Evolutionary conservation across 2,113 vertebrate genomes (phyloP), one percentile per base, ranked within the genome.

Genomic region (western clawed frog (Xenopus tropicalis)): DNA sequence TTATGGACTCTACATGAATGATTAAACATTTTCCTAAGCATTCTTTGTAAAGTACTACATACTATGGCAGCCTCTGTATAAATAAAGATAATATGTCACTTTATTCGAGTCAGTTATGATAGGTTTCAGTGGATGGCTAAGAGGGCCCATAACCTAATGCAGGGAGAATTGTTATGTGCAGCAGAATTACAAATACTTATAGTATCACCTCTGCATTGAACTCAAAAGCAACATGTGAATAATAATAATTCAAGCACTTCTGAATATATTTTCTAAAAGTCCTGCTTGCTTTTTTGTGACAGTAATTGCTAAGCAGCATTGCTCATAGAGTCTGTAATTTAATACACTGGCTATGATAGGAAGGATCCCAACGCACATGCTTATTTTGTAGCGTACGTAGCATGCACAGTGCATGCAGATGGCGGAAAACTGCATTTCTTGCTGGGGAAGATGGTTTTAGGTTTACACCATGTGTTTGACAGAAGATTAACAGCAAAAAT

Each of bases 401-500:
- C 58, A 76, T 56, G 57, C 66, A 68, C 25, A 1, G 46, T 21
- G 48, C 46, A 76, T 69, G 73, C 73, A 76, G 66, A 76, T 76
- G 46, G 25, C 37, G 44, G 58, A 54, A 44, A 63, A 44, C 46
- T 54, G 73, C 59, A 68, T 51, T 76, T 69, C 51, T 44, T 54
- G 21, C 46, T 54, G 21, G 22, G 51, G 65, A 63, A 76, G 58
- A 63, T 69, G 29, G 61, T 61, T 63, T 76, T 69, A 24, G 21
- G 66, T 76, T 69, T 76, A 63, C 66, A 63, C 73, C 66, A 63
- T 69, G 73, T 76, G 66, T 69, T 69, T 76, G 73, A 76, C 73
- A 69, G 66, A 76, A 76, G 72, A 76, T 76, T 76, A 76, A 69
- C 66, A 63, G 61, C 66, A 63, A 58, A 69, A 76, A 76, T 76